phyloP scores from a whole-genome alignment of 2,888 invertebrate genomes.

The Brachyopa scutellaris region DNA sequence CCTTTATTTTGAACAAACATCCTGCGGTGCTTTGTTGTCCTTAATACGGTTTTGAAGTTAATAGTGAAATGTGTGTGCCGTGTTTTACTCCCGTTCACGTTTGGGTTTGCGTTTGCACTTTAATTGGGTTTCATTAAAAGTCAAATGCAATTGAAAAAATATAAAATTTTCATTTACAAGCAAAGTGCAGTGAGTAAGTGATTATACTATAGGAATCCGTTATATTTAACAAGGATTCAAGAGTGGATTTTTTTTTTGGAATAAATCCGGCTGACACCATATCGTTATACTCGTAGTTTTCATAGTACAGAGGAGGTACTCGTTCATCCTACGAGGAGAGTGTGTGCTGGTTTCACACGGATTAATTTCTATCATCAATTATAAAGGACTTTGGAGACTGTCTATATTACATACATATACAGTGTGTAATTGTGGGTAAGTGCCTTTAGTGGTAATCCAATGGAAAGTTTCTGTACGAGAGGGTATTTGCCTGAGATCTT shows the following conservation, averaged over 20 bases:
- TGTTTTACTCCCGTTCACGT: not conserved
- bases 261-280: slow-evolving; percentile 28
- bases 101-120: not conserved
- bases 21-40: not conserved
- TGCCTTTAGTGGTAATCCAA: slow-evolving; percentile 62
- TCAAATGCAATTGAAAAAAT: slow-evolving; percentile 20
- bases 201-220: slow-evolving; percentile 10
- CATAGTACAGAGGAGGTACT: not conserved
- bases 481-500: slow-evolving; percentile 38
- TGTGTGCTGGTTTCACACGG: slow-evolving; percentile 34
- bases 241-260: slow-evolving; percentile 17
- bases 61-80: not conserved
- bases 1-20: not conserved
- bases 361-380: slow-evolving; percentile 69
- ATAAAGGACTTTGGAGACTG: slow-evolving; percentile 60
- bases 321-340: not conserved
- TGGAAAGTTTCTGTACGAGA: slow-evolving; percentile 20
- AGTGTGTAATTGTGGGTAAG: slow-evolving; percentile 68
- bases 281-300: slow-evolving; percentile 5
- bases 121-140: not conserved
- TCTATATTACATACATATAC: slow-evolving; percentile 40
- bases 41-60: not conserved
- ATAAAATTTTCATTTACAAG: slow-evolving; percentile 10
- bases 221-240: slow-evolving; percentile 19
- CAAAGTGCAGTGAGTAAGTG: not conserved